Evolutionary conservation across 1,140 invertebrate species (phyloP), one percentile per base, ranked within the genome.

Genomic region (Drosophila subpulchrella): DNA sequence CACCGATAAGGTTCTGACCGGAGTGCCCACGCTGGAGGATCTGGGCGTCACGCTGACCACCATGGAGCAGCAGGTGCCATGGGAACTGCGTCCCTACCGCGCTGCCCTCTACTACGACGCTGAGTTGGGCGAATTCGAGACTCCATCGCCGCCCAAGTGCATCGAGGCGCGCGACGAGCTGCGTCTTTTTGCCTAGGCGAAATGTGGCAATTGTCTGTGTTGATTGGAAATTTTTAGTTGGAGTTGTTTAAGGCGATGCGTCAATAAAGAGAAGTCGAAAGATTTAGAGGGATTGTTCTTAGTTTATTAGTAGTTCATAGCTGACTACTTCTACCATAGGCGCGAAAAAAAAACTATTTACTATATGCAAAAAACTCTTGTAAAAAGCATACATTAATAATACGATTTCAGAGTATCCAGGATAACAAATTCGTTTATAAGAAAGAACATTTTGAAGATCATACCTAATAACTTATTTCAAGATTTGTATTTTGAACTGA

Each of bases 1-100:
- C 3, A 95, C 94, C 38, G 98, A 99, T 92, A 90, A 92, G 15
- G 92, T 96, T 8, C 75, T 94, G 4, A 81, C 91, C 15, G 94
- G 94, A 15, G 85, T 97, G 30, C 97, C 96, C 17, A 97, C 96
- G 0, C 92, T 99, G 46, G 96, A 97, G 91, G 98, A 99, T 93
- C 94, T 99, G 67, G 97, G 97, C 44, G 95, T 99, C 1, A 93
- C 92, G 46, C 93, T 97, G 41, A 96, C 95, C 0, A 72, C 93
- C 1, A 94, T 98, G 92, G 97, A 98, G 92, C 94, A 96, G 50
- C 95, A 95, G 92, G 94, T 96, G 11, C 94, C 95, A 6, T 98
- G 96, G 95, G 96, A 97, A 90, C 80, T 98, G 47, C 94, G 93
- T 66, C 94, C 95, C 7, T 95, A 92, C 83, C 93, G 94, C 41